phyloP scores from a whole-genome alignment of 2,888 invertebrate genomes.

The Seladonia tumulorum region DNA sequence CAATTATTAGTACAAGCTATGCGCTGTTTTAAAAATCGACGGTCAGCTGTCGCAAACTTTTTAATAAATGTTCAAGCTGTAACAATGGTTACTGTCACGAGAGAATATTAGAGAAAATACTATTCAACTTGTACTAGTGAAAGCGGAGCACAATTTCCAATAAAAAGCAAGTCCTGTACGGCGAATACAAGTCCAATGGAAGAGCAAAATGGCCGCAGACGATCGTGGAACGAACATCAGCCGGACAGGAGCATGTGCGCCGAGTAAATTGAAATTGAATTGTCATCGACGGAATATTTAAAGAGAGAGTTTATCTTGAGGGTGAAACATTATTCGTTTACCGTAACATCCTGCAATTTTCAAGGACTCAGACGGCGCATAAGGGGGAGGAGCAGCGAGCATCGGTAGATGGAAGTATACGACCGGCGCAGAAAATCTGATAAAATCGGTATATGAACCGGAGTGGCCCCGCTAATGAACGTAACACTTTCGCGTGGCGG shows the following conservation, averaged over 20 bases:
- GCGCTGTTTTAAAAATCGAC: too few relatives aligned
- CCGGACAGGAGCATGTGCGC: neutral
- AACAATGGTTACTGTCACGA: too few relatives aligned
- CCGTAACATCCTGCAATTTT: conserved; percentile 17
- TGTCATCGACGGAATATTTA: neutral
- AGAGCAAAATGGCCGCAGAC: neutral
- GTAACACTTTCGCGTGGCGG: conserved; percentile 75
- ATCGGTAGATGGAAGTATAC: conserved; percentile 57
- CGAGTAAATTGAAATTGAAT: neutral
- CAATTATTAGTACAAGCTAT: too few relatives aligned
- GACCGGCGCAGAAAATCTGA: conserved; percentile 71
- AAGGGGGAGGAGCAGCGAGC: conserved; percentile 23
- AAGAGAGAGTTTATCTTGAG: neutral
- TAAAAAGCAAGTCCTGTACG: neutral
- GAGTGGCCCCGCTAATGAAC: conserved; percentile 76
- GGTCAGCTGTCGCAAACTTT: too few relatives aligned
- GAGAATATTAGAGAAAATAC: too few relatives aligned
- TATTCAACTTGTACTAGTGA: too few relatives aligned
- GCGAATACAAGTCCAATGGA: neutral
- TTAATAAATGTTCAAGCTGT: too few relatives aligned
- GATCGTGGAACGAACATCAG: neutral
- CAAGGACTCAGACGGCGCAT: conserved; percentile 11
- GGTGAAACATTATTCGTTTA: neutral
- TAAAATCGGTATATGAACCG: conserved; percentile 72
- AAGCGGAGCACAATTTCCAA: neutral